A percentile compares a stretch with the other conserved stretches of the same genome.
Evolutionary conservation across 1,140 invertebrate genomes (phyloP).

Genomic region (Pteromalus puparum): DNA sequence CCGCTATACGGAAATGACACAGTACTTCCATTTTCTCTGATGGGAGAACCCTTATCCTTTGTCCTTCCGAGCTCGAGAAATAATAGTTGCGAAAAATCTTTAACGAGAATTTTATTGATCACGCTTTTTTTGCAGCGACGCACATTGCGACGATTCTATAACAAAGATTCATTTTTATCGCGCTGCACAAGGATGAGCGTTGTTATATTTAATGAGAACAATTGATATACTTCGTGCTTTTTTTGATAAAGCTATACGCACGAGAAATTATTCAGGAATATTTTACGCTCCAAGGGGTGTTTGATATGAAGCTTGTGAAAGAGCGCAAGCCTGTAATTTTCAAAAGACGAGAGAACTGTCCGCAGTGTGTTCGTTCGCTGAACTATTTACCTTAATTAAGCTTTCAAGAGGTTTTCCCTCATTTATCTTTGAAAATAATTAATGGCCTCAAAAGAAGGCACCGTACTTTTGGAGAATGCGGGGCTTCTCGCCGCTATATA

Average conservation of each 20-base stretch:
- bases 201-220: too few species aligned
- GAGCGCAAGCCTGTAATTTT: too few species aligned
- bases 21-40: not conserved
- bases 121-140: too few species aligned
- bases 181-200: too few species aligned
- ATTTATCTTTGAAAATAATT: slow-evolving; percentile 26
- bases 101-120: not conserved
- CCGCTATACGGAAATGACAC: not conserved
- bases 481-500: not conserved
- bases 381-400: slow-evolving; percentile 14
- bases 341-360: not conserved
- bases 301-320: too few species aligned
- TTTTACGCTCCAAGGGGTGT: too few species aligned
- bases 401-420: not conserved
- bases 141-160: too few species aligned
- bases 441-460: not conserved
- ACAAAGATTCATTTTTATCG: too few species aligned
- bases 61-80: not conserved
- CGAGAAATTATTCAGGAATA: too few species aligned
- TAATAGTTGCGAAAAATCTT: not conserved
- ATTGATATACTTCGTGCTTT: too few species aligned
- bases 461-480: slow-evolving; percentile 4
- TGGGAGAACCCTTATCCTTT: too few species aligned
- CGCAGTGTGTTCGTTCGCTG: not conserved
- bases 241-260: too few species aligned